Conservation (phyloP, 92 coral and sea anemone genomes). For the Parazoanthus darwini region DNA sequence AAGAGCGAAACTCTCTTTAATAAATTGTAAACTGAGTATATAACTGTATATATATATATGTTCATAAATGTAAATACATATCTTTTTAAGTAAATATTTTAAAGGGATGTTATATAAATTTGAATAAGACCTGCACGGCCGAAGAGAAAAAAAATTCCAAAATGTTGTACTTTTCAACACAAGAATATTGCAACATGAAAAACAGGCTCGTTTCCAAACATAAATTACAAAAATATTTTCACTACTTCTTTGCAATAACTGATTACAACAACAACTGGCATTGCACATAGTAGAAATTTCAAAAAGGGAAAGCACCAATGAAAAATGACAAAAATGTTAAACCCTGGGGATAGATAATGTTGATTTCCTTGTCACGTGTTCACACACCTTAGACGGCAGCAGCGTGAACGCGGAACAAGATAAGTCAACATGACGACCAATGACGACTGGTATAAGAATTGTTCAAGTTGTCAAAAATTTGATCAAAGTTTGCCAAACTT, state of each 20-base stretch:
- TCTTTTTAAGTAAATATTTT: neutral
- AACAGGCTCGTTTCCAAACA: neutral
- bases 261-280: neutral
- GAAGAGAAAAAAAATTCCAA: neutral
- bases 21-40: conserved; percentile 3
- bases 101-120: neutral
- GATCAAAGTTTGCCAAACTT: too few species aligned
- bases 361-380: too few species aligned
- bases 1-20: neutral
- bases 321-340: too few species aligned
- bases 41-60: neutral
- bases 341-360: too few species aligned
- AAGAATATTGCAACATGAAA: neutral
- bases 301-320: too few species aligned
- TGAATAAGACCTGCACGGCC: neutral
- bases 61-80: neutral
- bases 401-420: too few species aligned
- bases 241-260: neutral
- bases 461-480: too few species aligned
- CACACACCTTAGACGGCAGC: too few species aligned
- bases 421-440: too few species aligned
- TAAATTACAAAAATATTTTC: neutral
- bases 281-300: too few species aligned
- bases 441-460: too few species aligned
- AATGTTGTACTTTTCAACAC: neutral